Conservation (phyloP, 2,888 invertebrate species). For the Heliconius ismenius region DNA sequence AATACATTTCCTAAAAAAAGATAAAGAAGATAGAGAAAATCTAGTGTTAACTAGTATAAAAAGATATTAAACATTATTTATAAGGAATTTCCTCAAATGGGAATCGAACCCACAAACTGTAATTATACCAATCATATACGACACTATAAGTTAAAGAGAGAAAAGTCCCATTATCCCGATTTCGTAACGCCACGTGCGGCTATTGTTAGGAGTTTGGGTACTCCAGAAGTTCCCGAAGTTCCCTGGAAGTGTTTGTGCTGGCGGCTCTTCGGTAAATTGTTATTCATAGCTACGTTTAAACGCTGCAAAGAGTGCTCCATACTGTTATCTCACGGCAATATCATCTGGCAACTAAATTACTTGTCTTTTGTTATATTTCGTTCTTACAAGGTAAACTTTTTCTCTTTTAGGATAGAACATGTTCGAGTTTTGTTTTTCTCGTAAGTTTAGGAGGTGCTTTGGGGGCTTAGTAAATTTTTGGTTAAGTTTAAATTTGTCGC, state of each 20-base stretch:
- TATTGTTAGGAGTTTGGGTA: constrained; percentile 78
- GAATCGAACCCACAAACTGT: not conserved
- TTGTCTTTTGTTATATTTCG: constrained; percentile 60
- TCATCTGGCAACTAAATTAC: constrained; percentile 68
- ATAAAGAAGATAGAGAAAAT: too few species aligned
- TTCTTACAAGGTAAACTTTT: constrained; percentile 16
- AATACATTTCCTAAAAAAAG: too few species aligned
- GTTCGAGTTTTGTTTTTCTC: not conserved
- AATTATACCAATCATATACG: not conserved
- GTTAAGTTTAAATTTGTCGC: not conserved
- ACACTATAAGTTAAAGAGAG: constrained; percentile 23
- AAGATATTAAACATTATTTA: too few species aligned
- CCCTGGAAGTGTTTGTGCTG: constrained; percentile 76
- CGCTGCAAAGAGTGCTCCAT: constrained; percentile 76
- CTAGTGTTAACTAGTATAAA: too few species aligned
- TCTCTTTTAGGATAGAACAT: constrained; percentile 5
- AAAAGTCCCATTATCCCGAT: constrained; percentile 50
- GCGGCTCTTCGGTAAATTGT: constrained; percentile 79
- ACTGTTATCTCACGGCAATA: constrained; percentile 71
- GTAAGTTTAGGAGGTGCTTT: not conserved
- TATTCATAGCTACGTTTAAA: constrained; percentile 80
- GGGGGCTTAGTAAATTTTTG: not conserved
- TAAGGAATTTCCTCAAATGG: too few species aligned
- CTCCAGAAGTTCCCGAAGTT: constrained; percentile 74
- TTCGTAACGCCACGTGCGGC: constrained; percentile 68